Base-by-base conservation (phyloP, 2,888 invertebrate species). In the Aspidapion aeneum region DNA sequence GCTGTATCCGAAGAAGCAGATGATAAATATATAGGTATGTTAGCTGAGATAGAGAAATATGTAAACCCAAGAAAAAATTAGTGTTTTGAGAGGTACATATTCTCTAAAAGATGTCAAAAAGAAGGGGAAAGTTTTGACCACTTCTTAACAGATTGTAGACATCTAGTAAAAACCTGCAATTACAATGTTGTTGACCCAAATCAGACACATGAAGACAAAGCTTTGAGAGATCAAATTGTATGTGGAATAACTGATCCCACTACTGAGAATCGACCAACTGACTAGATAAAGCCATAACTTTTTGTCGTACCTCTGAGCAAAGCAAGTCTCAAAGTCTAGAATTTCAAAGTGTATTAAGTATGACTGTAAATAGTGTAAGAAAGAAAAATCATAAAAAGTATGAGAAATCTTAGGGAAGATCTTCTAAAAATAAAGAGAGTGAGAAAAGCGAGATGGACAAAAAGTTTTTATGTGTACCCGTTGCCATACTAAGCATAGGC, bases 21-120 rank as follows among this genome's bases (percentile, higher is more conserved):
- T 1, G 55, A 64, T 18, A 62, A 64, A 19, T 70, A 64, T 61
- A 49, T 67, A 20, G 51, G 9, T 58, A 62, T 57, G 21, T 59
- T 68, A 35, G 16, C 57, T 3, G 19, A 57, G 21, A 66, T 69
- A 3, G 64, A 64, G 12, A 63, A 64, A 51, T 70, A 72, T 62
- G 71, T 70, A 5, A 71, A 70, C 21, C 70, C 72, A 16, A 20
- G 67, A 50, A 57, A 68, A 17, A 71, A 71, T 52, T 70, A 72
- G 63, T 66, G 65, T 54, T 72, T 70, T 61, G 68, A 68, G 62
- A 18, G 70, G 18, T 70, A 68, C 57, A 69, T 66, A 35, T 58
- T 72, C 71, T 60, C 59, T 62, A 67, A 68, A 64, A 62, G 68
- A 52, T 59, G 19, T 9, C 68, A 70, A 58, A 69, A 68, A 55